These are phyloP conservation scores for Zootermopsis nevadensis DNA, from an alignment of 2,888 invertebrate genomes.

Conservation along the genomic window DNA sequence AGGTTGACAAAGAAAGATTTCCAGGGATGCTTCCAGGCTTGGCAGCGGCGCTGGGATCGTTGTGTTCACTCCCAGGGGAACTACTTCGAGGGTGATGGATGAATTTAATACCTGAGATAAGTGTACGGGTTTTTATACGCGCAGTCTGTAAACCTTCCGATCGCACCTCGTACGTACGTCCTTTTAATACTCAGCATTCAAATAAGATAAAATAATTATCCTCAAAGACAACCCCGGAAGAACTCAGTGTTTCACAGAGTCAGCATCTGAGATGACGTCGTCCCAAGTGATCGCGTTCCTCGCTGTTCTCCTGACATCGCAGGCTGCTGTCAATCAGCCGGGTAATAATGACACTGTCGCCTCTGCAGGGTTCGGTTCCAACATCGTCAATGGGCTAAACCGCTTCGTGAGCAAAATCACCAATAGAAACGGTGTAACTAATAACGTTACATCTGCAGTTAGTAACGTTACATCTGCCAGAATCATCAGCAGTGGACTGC, in stretches of 20 bases:
- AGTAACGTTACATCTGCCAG: not conserved
- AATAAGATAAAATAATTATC: not conserved
- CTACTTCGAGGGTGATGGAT: too few species aligned
- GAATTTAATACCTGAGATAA: too few species aligned
- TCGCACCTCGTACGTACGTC: too few species aligned
- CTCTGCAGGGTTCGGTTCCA: not conserved
- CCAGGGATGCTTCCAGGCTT: too few species aligned
- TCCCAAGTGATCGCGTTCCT: not conserved
- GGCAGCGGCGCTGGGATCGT: too few species aligned
- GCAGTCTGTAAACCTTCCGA: too few species aligned
- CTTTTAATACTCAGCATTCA: not conserved
- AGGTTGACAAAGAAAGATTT: too few species aligned
- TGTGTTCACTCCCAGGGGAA: too few species aligned
- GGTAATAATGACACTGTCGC: not conserved
- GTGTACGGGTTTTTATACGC: too few species aligned
- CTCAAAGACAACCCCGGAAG: not conserved
- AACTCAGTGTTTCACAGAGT: not conserved
- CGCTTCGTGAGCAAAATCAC: conserved; percentile 15
- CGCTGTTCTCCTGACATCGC: not conserved
- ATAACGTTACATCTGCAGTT: not conserved
- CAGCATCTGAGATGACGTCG: not conserved
- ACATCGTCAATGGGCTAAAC: conserved; percentile 7
- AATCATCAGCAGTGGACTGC: not conserved
- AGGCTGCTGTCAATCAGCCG: not conserved
- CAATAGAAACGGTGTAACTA: not conserved